Conservation (phyloP, 1,140 invertebrate genomes). For the Thaumatotibia leucotreta region DNA sequence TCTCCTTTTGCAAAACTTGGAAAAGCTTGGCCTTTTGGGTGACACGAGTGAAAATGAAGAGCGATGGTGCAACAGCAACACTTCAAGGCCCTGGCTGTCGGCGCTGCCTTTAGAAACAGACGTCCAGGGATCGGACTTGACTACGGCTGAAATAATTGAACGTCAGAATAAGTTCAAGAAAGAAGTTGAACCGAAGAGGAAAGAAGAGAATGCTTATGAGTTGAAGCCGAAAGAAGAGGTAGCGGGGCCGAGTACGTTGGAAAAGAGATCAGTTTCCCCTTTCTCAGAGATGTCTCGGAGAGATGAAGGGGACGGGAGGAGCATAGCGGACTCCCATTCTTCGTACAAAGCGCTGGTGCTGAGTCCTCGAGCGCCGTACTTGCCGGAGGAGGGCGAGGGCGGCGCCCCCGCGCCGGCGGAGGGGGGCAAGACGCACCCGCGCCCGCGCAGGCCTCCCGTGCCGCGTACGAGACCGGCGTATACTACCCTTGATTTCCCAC, state of each 20-base stretch:
- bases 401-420: constrained; percentile 32
- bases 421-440: constrained; percentile 66
- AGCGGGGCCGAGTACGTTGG: constrained; percentile 51
- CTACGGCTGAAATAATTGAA: constrained; percentile 82
- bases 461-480: constrained; percentile 53
- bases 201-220: constrained; percentile 64
- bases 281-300: constrained; percentile 85
- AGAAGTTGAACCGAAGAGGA: constrained; percentile 54
- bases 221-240: constrained; percentile 61
- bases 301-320: constrained; percentile 93
- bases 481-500: constrained; percentile 64
- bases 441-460: constrained; percentile 49
- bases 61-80: constrained; percentile 48
- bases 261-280: constrained; percentile 66
- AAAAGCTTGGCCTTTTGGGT: constrained; percentile 74
- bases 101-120: constrained; percentile 76
- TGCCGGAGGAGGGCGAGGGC: constrained; percentile 55
- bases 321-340: constrained; percentile 92
- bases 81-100: constrained; percentile 77
- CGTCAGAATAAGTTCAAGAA: constrained; percentile 78
- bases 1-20: constrained; percentile 64
- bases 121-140: constrained; percentile 80
- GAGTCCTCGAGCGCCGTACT: constrained; percentile 60
- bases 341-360: constrained; percentile 74
- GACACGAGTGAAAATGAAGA: constrained; percentile 59